Conservation (phyloP, 2,113 vertebrate species). For the Anser brachyrhynchus region DNA sequence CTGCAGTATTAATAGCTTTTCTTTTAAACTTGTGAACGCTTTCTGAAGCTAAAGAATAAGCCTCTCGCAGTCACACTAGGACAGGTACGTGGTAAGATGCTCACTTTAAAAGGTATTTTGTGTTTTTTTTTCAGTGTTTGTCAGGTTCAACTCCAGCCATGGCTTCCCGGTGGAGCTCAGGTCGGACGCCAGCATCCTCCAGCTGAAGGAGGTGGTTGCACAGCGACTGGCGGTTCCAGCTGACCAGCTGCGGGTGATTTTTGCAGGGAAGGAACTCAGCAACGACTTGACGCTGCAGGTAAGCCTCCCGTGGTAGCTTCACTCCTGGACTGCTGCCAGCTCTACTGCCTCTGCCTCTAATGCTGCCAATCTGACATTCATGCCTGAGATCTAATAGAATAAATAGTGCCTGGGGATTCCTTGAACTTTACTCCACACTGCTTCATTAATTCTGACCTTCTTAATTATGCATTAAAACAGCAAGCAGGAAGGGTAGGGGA, state of each 20-base stretch:
- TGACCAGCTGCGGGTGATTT: slow-evolving; percentile 85
- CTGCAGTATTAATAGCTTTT: not conserved
- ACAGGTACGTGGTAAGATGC: not conserved
- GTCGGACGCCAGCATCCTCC: slow-evolving; percentile 75
- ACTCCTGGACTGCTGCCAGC: slow-evolving; percentile 55
- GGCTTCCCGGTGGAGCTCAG: slow-evolving; percentile 82
- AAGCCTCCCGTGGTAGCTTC: slow-evolving; percentile 51
- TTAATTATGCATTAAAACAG: slow-evolving; percentile 91
- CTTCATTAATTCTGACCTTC: slow-evolving; percentile 92
- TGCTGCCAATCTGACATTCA: slow-evolving; percentile 77
- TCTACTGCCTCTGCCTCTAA: slow-evolving; percentile 23
- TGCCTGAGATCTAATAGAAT: slow-evolving; percentile 80
- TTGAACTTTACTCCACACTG: slow-evolving; percentile 87
- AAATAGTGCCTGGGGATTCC: slow-evolving; percentile 86
- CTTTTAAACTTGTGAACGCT: not conserved
- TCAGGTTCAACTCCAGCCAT: slow-evolving; percentile 87
- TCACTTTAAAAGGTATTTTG: not conserved
- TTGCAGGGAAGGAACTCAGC: slow-evolving; percentile 83
- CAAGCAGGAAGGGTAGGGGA: slow-evolving; percentile 71
- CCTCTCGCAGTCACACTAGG: not conserved
- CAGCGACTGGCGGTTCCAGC: slow-evolving; percentile 82
- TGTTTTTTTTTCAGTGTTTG: slow-evolving; percentile 78
- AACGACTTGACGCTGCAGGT: slow-evolving; percentile 86
- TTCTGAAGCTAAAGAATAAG: not conserved
- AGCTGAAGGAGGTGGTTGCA: slow-evolving; percentile 86